Conservation (phyloP, 1,140 invertebrate species). For the Drosophila parabipectinata region DNA sequence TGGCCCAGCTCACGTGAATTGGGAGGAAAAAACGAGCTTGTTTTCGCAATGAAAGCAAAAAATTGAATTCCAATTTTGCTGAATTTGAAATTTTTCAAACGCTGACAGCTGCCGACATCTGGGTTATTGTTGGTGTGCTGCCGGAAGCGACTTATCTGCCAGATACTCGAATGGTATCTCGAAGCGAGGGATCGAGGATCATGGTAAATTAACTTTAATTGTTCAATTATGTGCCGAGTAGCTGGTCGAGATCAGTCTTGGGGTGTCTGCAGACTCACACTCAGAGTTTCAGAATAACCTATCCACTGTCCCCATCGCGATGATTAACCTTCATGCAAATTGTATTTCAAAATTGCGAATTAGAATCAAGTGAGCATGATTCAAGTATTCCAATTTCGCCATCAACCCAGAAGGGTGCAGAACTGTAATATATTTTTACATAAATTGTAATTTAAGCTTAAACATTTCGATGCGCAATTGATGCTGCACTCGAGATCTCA, state of each 20-base stretch:
- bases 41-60: conserved; percentile 27
- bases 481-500: conserved; percentile 68
- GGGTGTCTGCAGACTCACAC: conserved; percentile 19
- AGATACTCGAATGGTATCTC: conserved; percentile 22
- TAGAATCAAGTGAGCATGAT: conserved; percentile 56
- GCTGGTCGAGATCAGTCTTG: conserved; percentile 11
- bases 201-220: conserved; percentile 69
- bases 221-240: conserved; percentile 53
- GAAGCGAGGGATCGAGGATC: conserved; percentile 59
- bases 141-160: conserved; percentile 46
- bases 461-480: conserved; percentile 77
- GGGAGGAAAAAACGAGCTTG: background rate
- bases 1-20: conserved; percentile 66
- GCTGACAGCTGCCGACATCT: conserved; percentile 48
- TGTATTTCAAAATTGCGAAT: conserved; percentile 65
- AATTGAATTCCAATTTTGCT: conserved; percentile 31
- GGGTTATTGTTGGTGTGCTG: conserved; percentile 30
- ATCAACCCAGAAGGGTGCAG: conserved; percentile 51
- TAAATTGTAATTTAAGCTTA: conserved; percentile 53
- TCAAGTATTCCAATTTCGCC: conserved; percentile 70
- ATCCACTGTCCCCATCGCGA: background rate
- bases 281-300: background rate
- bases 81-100: conserved; percentile 7
- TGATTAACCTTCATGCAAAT: conserved; percentile 70
- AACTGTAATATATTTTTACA: too few relatives aligned